phyloP scores from a whole-genome alignment of 1,140 invertebrate species.

The Papilio glaucus region DNA sequence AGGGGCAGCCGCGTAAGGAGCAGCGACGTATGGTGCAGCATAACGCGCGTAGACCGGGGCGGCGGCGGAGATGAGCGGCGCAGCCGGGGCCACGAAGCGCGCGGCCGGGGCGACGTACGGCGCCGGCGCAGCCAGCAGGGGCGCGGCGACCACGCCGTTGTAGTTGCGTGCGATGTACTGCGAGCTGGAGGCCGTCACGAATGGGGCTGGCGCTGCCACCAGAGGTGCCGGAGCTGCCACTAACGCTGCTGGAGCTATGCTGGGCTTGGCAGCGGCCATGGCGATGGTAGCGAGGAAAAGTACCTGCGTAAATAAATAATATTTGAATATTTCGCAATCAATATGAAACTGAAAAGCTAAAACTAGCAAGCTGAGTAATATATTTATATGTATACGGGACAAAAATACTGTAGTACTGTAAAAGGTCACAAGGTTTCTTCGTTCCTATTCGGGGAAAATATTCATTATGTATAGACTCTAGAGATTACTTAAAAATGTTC shows the following conservation, averaged over 20 bases:
- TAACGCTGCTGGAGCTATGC: slow-evolving; percentile 62
- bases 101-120: slow-evolving; percentile 50
- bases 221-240: slow-evolving; percentile 69
- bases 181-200: slow-evolving; percentile 86
- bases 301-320: slow-evolving; percentile 55
- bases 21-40: slow-evolving; percentile 56
- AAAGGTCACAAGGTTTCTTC: too few species aligned
- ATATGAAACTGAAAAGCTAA: too few species aligned
- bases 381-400: too few species aligned
- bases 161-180: slow-evolving; percentile 86
- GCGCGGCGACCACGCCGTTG: slow-evolving; percentile 81
- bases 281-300: slow-evolving; percentile 67
- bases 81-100: slow-evolving; percentile 44
- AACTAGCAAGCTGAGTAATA: too few species aligned
- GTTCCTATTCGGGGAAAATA: too few species aligned
- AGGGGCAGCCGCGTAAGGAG: slow-evolving; percentile 56
- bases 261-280: slow-evolving; percentile 70
- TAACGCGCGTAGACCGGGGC: slow-evolving; percentile 54
- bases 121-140: slow-evolving; percentile 68
- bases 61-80: slow-evolving; percentile 49
- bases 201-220: slow-evolving; percentile 64
- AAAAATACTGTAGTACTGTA: too few species aligned
- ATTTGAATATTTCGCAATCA: not conserved
- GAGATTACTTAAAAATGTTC: too few species aligned
- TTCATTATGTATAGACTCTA: too few species aligned